Evolutionary conservation across 2,888 invertebrate species (phyloP).

Genomic region (Siphonodentalium dalli): DNA sequence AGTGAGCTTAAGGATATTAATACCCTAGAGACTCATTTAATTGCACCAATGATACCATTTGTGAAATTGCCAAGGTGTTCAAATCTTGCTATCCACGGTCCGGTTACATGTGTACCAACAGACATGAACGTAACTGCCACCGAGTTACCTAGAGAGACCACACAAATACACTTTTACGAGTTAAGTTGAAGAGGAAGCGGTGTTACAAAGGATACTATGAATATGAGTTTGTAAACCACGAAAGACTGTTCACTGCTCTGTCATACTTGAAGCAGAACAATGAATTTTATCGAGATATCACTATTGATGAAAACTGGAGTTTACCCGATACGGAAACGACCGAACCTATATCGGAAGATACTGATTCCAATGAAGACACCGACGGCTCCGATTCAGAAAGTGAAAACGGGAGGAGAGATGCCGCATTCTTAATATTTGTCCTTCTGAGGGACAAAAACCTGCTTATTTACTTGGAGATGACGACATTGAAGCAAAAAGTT

Average conservation of each 20-base stretch:
- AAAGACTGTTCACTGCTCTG: slow-evolving; percentile 3
- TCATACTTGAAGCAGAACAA: slow-evolving; percentile 7
- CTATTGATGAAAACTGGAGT: slow-evolving; percentile 4
- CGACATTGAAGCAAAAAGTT: slow-evolving; percentile 17
- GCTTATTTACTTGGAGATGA: slow-evolving; percentile 7
- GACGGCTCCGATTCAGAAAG: background rate
- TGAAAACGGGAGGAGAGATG: background rate
- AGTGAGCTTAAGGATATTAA: background rate
- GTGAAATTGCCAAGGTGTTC: slow-evolving; percentile 1
- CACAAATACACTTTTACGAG: too few species aligned
- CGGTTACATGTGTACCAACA: background rate
- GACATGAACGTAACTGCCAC: too few species aligned
- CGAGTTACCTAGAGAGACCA: too few species aligned
- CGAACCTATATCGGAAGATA: background rate
- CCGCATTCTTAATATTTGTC: slow-evolving; percentile 19
- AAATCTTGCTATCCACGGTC: background rate
- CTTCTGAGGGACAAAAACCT: slow-evolving; percentile 20
- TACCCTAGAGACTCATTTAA: background rate
- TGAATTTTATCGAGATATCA: slow-evolving; percentile 8
- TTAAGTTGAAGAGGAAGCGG: slow-evolving; percentile 13
- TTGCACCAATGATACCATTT: slow-evolving; percentile 5
- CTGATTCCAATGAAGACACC: background rate
- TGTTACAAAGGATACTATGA: slow-evolving; percentile 8
- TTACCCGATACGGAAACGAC: too few species aligned
- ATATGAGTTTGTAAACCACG: slow-evolving; percentile 2